Evolutionary conservation across 2,888 invertebrate species (phyloP), one percentile per base, ranked within the genome.

Genomic region (Smittia aterrima): DNA sequence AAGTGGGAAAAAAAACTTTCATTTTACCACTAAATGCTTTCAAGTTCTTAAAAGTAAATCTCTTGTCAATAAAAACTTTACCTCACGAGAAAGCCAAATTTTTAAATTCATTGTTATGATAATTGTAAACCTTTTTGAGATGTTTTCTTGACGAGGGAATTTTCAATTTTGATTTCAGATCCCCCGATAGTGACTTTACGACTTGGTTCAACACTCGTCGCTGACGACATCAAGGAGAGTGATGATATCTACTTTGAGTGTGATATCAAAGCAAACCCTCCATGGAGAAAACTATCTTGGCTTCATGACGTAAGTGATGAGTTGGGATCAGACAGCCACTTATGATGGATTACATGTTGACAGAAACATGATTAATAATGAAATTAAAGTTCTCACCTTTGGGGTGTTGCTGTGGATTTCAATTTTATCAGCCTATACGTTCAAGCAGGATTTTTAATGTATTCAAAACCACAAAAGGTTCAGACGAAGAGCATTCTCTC

Each of bases 191-290:
- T 95, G 76, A 88, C 90, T 73, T 83, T 95, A 78, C 87, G 90
- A 76, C 86, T 95, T 77, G 95, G 95, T 79, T 92, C 92, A 80
- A 93, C 93, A 75, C 85, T 95, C 78, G 90, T 91, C 79, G 89
- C 92, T 75, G 90, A 91, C 77, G 93, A 93, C 85, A 95, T 95
- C 85, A 95, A 94, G 83, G 95, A 95, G 83, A 93, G 94, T 70
- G 94, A 93, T 80, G 94, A 94, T 84, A 93, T 94, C 76, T 94
- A 94, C 85, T 94, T 95, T 84, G 95, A 95, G 85, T 95, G 95
- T 84, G 92, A 93, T 85, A 92, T 95, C 79, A 89, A 91, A 80
- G 92, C 95, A 79, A 93, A 94, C 85, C 95, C 95, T 47, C 89
- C 89, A 76, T 92, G 91, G 85, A 87, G 92, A 79, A 91, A 92